These are phyloP conservation scores for Synodontis membranacea DNA, from an alignment of 2,113 vertebrate species.

Conservation along the genomic window DNA sequence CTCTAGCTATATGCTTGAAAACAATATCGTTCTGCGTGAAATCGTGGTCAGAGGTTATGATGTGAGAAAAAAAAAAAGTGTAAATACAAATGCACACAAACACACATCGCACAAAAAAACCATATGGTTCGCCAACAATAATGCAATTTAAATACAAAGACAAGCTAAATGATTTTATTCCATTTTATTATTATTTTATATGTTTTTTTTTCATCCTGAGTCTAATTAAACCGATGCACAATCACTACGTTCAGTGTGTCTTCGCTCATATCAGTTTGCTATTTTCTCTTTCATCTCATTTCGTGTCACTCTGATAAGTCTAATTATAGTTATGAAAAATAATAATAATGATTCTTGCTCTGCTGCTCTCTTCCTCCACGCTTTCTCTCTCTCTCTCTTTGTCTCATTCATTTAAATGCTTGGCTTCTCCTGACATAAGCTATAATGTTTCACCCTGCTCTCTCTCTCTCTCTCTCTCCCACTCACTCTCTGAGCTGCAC, in stretches of 20 bases:
- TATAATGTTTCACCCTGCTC: background rate
- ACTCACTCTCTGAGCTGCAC: conserved; percentile 13
- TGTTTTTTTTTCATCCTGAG: background rate
- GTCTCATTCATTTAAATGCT: background rate
- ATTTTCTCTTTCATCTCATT: background rate
- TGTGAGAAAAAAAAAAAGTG: background rate
- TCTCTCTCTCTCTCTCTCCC: background rate
- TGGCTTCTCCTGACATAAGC: background rate
- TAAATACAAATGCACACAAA: background rate
- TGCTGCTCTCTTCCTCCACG: background rate
- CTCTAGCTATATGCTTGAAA: background rate
- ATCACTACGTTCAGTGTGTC: background rate
- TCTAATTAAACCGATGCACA: background rate
- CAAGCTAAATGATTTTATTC: background rate
- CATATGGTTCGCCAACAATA: background rate
- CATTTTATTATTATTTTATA: background rate
- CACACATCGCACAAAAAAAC: background rate
- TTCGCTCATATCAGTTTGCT: background rate
- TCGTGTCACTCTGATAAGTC: background rate
- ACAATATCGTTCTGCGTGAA: background rate
- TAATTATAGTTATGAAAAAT: background rate
- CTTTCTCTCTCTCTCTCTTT: background rate
- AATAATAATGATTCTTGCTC: background rate
- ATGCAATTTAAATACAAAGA: background rate
- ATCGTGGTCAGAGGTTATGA: background rate